Percentiles rank a stretch among this genome's conserved stretches.
phyloP scores from a whole-genome alignment of 2,888 invertebrate species.

The Temnothorax unifasciatus region DNA sequence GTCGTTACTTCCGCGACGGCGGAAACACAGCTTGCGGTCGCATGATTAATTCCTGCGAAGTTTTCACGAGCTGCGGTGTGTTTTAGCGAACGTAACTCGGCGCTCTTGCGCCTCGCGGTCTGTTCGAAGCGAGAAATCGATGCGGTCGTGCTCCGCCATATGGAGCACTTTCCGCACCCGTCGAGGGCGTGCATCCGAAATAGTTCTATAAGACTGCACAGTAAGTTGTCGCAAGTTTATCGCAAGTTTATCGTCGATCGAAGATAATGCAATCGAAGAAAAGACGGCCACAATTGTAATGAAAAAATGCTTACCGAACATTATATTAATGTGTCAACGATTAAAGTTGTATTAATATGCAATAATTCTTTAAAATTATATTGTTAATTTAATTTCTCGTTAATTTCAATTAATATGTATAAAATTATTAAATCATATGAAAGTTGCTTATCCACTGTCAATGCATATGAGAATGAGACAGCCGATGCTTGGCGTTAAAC shows the following conservation, averaged over 20 bases:
- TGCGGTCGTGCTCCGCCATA: constrained; percentile 59
- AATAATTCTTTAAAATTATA: not conserved
- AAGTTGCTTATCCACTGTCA: not conserved
- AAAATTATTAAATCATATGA: constrained; percentile 5
- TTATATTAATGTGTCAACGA: not conserved
- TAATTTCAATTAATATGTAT: not conserved
- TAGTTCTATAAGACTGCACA: constrained; percentile 30
- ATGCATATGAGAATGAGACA: constrained; percentile 3
- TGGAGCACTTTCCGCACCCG: constrained; percentile 51
- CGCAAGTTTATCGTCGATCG: constrained; percentile 21
- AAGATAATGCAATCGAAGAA: not conserved
- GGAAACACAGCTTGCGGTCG: constrained; percentile 51
- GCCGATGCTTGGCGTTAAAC: constrained; percentile 10
- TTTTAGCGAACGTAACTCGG: constrained; percentile 61
- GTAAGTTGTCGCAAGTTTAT: constrained; percentile 31
- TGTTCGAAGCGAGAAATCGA: constrained; percentile 60
- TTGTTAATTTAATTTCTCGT: not conserved
- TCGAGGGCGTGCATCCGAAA: constrained; percentile 26
- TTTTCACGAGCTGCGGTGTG: constrained; percentile 55
- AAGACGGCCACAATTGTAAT: not conserved
- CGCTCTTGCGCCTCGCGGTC: constrained; percentile 57
- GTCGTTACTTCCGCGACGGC: constrained; percentile 39
- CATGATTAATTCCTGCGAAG: constrained; percentile 66
- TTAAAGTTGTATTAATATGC: constrained; percentile 1
- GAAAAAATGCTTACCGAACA: not conserved